phyloP scores from a whole-genome alignment of 2,113 vertebrate species.

The Tyrannus savana region DNA sequence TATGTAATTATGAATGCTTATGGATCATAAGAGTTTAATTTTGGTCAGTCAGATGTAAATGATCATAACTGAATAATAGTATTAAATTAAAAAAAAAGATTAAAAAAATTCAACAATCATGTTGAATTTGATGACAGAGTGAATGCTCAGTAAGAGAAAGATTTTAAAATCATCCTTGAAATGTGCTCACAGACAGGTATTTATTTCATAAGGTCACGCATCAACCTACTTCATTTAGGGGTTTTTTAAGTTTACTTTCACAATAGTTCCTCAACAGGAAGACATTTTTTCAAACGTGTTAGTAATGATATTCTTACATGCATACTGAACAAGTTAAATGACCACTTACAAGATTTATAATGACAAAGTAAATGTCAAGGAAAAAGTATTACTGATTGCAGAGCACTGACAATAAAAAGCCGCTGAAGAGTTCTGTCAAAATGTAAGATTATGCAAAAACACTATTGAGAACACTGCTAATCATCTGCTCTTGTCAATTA shows the following conservation, averaged over 20 bases:
- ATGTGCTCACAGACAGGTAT: neutral
- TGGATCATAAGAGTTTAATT: conserved; percentile 69
- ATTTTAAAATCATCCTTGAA: neutral
- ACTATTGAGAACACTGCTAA: conserved; percentile 89
- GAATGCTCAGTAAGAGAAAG: neutral
- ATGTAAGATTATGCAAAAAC: conserved; percentile 87
- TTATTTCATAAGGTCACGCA: conserved; percentile 19
- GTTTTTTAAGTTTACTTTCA: conserved; percentile 59
- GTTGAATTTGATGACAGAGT: neutral
- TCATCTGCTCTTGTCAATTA: conserved; percentile 95
- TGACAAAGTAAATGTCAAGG: conserved; percentile 80
- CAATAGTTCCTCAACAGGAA: conserved; percentile 33
- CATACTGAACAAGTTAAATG: conserved; percentile 74
- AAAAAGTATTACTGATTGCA: conserved; percentile 78
- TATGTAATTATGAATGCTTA: conserved; percentile 72
- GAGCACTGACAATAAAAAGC: conserved; percentile 79
- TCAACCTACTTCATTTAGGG: neutral
- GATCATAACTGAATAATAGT: conserved; percentile 54
- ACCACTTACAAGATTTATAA: conserved; percentile 80
- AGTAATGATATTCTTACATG: conserved; percentile 45
- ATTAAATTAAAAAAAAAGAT: neutral
- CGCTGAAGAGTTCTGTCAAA: conserved; percentile 82
- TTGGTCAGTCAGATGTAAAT: conserved; percentile 66
- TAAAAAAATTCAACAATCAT: neutral
- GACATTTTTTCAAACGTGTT: conserved; percentile 24